Evolutionary conservation across 53 echinoderm and acorn worm genomes (phyloP).

Genomic region (Apostichopus leukothele): DNA sequence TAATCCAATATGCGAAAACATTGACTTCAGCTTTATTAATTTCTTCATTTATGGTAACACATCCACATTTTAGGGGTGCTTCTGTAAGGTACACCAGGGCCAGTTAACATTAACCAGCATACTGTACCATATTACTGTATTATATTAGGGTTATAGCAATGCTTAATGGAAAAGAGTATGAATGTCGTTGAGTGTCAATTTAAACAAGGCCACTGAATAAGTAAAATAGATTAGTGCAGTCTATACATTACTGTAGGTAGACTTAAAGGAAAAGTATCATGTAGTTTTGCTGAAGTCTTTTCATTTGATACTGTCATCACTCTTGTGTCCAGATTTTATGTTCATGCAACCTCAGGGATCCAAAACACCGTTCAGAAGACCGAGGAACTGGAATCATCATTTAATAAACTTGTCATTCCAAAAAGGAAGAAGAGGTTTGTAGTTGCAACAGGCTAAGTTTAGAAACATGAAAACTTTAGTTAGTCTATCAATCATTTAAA

Average conservation of each 20-base stretch:
- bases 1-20: too few species aligned
- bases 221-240: background rate
- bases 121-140: background rate
- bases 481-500: too few species aligned
- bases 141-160: background rate
- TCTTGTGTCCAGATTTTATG: background rate
- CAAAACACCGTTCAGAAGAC: constrained; percentile 21
- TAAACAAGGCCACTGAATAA: background rate
- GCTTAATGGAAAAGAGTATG: background rate
- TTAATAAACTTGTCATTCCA: constrained; percentile 62
- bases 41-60: too few species aligned
- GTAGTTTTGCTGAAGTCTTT: background rate
- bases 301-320: background rate
- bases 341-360: background rate
- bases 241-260: background rate
- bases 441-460: background rate
- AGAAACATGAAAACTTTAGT: too few species aligned
- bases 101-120: too few species aligned
- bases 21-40: too few species aligned
- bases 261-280: background rate
- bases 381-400: background rate
- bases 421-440: constrained; percentile 72
- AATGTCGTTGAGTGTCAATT: background rate
- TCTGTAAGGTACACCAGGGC: too few species aligned
- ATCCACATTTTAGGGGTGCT: too few species aligned